These are phyloP conservation scores for Geococcyx californianus DNA, from an alignment of 2,113 vertebrate genomes.

Conservation along the genomic window DNA sequence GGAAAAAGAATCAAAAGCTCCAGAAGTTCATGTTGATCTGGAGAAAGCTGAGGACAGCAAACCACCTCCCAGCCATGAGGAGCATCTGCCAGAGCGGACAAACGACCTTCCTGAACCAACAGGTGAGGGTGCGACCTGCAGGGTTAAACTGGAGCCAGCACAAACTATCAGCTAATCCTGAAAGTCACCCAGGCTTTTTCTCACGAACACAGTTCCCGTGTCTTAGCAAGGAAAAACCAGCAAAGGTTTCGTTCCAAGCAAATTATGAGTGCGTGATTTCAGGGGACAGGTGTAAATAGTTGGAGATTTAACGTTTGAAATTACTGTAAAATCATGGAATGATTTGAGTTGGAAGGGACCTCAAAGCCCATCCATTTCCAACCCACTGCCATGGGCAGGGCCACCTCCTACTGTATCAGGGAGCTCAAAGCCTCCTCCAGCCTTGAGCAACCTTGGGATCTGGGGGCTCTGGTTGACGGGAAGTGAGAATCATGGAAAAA, in stretches of 20 bases:
- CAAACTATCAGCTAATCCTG: background rate
- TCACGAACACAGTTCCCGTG: background rate
- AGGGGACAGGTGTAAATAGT: accelerated
- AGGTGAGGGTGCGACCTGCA: background rate
- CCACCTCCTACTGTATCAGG: no score
- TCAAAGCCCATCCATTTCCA: no score
- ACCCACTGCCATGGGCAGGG: no score
- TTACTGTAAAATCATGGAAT: no score
- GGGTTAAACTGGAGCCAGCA: background rate
- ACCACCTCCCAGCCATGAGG: background rate
- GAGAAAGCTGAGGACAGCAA: background rate
- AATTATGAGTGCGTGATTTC: background rate
- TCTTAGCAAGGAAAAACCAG: background rate
- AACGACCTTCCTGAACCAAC: background rate
- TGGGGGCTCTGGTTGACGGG: no score
- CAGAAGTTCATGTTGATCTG: background rate
- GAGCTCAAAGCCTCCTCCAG: no score
- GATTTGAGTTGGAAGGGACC: no score
- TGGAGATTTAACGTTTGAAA: no score
- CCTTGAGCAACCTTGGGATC: no score
- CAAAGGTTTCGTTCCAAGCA: accelerated
- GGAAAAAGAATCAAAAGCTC: background rate
- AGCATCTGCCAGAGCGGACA: background rate
- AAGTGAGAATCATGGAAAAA: no score
- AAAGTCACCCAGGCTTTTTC: accelerated